Evolutionary conservation across 2,888 invertebrate genomes (phyloP).

Genomic region (Euproctis similis): DNA sequence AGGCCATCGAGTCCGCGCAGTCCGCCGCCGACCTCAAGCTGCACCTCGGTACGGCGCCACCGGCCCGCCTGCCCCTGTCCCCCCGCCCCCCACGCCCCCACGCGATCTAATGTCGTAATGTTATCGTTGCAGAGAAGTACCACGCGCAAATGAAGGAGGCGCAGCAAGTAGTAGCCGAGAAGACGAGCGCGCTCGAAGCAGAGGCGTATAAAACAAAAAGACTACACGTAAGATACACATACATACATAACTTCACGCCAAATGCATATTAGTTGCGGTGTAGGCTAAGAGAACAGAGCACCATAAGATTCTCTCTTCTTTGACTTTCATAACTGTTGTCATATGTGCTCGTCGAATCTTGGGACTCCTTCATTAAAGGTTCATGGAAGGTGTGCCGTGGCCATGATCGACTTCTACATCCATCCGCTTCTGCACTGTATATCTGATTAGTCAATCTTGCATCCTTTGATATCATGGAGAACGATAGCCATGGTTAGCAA

Average conservation of each 20-base stretch:
- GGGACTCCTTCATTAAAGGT: too few relatives aligned
- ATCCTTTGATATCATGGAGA: too few relatives aligned
- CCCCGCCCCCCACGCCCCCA: background rate
- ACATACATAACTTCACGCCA: background rate
- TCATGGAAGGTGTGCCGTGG: too few relatives aligned
- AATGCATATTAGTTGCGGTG: background rate
- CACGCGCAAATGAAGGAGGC: constrained; percentile 98
- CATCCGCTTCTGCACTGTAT: too few relatives aligned
- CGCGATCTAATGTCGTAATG: too few relatives aligned
- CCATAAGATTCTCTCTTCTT: too few relatives aligned
- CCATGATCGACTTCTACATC: too few relatives aligned
- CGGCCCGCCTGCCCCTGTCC: background rate
- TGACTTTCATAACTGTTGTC: too few relatives aligned
- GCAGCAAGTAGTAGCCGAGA: constrained; percentile 96
- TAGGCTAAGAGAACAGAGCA: too few relatives aligned
- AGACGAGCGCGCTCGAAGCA: constrained; percentile 95
- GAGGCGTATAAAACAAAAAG: constrained; percentile 98
- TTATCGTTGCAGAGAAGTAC: constrained; percentile 86
- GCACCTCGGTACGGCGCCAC: constrained; percentile 83
- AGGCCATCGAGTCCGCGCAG: constrained; percentile 97
- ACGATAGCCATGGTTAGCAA: too few relatives aligned
- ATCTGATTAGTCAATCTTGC: too few relatives aligned
- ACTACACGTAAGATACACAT: constrained; percentile 79
- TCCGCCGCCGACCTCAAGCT: constrained; percentile 97
- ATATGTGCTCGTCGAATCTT: too few relatives aligned